Conservation (phyloP, 2,113 vertebrate species). For the Pelobates fuscus region DNA sequence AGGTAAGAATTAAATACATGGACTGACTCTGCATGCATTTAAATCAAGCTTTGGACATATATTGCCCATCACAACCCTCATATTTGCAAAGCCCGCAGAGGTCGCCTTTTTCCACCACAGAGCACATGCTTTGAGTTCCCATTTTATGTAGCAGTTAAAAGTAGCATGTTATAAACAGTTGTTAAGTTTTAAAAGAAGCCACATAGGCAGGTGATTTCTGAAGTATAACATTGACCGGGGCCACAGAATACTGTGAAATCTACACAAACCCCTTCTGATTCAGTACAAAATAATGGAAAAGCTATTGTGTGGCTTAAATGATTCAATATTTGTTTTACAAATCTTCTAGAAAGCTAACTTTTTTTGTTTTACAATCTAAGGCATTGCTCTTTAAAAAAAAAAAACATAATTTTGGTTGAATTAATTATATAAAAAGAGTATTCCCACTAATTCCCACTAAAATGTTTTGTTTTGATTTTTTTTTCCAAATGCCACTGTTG, state of each 20-base stretch:
- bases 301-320: not conserved
- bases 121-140: slow-evolving; percentile 70
- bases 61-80: slow-evolving; percentile 62
- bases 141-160: slow-evolving; percentile 52
- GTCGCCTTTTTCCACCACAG: slow-evolving; percentile 54
- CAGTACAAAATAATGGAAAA: too few species aligned
- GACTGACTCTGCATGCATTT: slow-evolving; percentile 67
- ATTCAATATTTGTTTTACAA: too few species aligned
- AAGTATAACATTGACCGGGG: slow-evolving; percentile 65
- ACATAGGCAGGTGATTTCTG: slow-evolving; percentile 62
- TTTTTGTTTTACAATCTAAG: too few species aligned
- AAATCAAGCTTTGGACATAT: slow-evolving; percentile 61
- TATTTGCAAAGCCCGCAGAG: slow-evolving; percentile 61
- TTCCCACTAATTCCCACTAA: too few species aligned
- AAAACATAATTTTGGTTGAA: too few species aligned
- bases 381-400: too few species aligned
- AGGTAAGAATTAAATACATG: slow-evolving; percentile 72
- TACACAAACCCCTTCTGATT: not conserved
- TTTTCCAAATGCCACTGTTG: too few species aligned
- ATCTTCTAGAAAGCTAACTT: too few species aligned
- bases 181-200: slow-evolving; percentile 54
- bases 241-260: slow-evolving; percentile 42
- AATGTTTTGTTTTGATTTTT: too few species aligned
- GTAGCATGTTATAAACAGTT: slow-evolving; percentile 37
- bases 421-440: too few species aligned